Conservation (phyloP, 1,140 invertebrate species). For the Drosophila arizonae region DNA sequence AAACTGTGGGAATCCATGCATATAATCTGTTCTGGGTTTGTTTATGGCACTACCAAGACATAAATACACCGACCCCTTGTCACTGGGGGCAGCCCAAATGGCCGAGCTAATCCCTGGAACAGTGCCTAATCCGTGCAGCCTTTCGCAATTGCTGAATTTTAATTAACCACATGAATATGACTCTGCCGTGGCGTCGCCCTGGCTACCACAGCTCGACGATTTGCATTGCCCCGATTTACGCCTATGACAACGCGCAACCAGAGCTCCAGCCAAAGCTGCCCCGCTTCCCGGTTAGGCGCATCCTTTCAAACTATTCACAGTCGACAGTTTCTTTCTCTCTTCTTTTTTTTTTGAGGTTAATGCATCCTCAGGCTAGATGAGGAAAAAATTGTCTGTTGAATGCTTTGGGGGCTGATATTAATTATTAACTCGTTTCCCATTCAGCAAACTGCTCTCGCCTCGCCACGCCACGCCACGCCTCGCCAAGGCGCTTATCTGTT, state of each 20-base stretch:
- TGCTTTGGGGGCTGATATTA: slow-evolving; percentile 70
- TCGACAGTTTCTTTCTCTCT: slow-evolving; percentile 13
- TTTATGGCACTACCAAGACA: slow-evolving; percentile 54
- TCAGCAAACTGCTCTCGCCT: slow-evolving; percentile 37
- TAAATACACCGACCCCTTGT: slow-evolving; percentile 40
- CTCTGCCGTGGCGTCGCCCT: slow-evolving; percentile 11
- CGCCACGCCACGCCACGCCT: neutral
- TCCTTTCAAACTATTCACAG: slow-evolving; percentile 71
- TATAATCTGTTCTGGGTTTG: slow-evolving; percentile 43
- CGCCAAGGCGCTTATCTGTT: slow-evolving; percentile 63
- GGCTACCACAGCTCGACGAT: slow-evolving; percentile 16
- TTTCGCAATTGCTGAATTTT: slow-evolving; percentile 69
- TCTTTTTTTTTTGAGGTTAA: slow-evolving; percentile 69
- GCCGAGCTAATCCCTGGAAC: slow-evolving; percentile 51
- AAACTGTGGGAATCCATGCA: slow-evolving; percentile 25
- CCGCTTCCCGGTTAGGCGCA: slow-evolving; percentile 1
- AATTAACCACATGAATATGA: slow-evolving; percentile 68
- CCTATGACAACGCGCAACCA: slow-evolving; percentile 45
- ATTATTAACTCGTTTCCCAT: slow-evolving; percentile 72
- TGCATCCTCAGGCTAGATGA: slow-evolving; percentile 70
- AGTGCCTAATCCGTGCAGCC: slow-evolving; percentile 55
- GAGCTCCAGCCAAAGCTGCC: slow-evolving; percentile 6
- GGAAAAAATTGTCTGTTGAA: slow-evolving; percentile 39
- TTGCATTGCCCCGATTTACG: slow-evolving; percentile 60
- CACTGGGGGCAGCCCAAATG: neutral